phyloP scores from a whole-genome alignment of 2,113 vertebrate species.

The Charadrius vociferus region DNA sequence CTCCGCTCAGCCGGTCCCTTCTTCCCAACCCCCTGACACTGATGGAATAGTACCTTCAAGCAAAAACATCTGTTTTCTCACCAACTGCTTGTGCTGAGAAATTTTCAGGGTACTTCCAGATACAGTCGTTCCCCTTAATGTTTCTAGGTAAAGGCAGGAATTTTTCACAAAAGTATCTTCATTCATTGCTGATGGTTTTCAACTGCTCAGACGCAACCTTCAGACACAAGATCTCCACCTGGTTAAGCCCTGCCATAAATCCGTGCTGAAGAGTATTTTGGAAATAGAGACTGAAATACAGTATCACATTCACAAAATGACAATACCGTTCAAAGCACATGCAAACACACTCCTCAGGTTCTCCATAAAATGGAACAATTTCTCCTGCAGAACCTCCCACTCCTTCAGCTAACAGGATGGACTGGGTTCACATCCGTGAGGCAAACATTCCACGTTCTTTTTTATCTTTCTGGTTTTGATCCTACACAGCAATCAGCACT shows the following conservation, averaged over 20 bases:
- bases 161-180: neutral
- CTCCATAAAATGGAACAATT: accelerated
- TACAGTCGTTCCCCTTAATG: neutral
- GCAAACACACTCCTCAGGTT: neutral
- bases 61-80: neutral
- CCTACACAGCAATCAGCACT: neutral
- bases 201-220: neutral
- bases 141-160: neutral
- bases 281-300: neutral
- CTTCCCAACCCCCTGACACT: accelerated
- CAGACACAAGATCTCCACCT: neutral
- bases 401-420: neutral
- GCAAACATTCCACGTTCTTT: neutral
- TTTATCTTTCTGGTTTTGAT: neutral
- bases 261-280: neutral
- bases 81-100: neutral
- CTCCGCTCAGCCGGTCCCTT: accelerated
- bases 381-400: neutral
- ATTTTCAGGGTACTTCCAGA: neutral
- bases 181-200: neutral
- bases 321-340: accelerated
- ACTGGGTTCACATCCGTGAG: neutral
- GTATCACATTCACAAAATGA: accelerated
- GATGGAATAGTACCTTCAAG: neutral
- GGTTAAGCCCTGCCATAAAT: neutral